Percentiles rank a stretch among this genome's conserved stretches.
Conservation (phyloP, 2,888 invertebrate genomes). For the Omphaloscelis lunosa region DNA sequence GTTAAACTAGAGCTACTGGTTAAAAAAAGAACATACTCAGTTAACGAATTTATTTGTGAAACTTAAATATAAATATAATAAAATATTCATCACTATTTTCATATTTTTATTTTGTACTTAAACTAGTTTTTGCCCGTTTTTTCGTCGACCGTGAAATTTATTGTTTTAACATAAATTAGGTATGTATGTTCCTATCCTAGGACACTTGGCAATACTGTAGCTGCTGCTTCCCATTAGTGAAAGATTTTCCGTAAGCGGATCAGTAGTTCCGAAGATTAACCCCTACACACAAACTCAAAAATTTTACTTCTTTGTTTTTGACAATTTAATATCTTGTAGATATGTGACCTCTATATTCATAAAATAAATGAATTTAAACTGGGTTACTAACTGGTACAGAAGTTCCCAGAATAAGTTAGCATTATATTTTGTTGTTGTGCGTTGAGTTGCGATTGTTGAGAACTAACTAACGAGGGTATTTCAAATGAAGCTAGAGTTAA, state of each 20-base stretch:
- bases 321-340: not conserved
- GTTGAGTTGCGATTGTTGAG: constrained; percentile 12
- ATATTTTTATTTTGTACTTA: too few species aligned
- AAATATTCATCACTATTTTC: too few species aligned
- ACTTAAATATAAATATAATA: too few species aligned
- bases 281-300: too few species aligned
- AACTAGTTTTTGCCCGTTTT: too few species aligned
- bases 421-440: constrained; percentile 15
- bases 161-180: too few species aligned
- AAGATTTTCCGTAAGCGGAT: too few species aligned
- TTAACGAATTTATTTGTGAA: not conserved
- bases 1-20: not conserved
- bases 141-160: too few species aligned
- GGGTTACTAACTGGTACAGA: constrained; percentile 1
- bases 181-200: too few species aligned
- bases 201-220: too few species aligned
- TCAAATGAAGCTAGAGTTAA: constrained; percentile 7
- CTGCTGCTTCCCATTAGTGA: too few species aligned
- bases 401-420: constrained; percentile 31
- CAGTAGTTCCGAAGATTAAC: too few species aligned
- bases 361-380: constrained; percentile 1
- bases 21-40: not conserved
- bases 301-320: not conserved
- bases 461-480: constrained; percentile 13
- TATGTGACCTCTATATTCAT: not conserved